Percentiles rank a stretch among this genome's conserved stretches.
These are phyloP conservation scores for Strigamia crassipes DNA, from an alignment of 2,888 invertebrate species.

Conservation along the genomic window DNA sequence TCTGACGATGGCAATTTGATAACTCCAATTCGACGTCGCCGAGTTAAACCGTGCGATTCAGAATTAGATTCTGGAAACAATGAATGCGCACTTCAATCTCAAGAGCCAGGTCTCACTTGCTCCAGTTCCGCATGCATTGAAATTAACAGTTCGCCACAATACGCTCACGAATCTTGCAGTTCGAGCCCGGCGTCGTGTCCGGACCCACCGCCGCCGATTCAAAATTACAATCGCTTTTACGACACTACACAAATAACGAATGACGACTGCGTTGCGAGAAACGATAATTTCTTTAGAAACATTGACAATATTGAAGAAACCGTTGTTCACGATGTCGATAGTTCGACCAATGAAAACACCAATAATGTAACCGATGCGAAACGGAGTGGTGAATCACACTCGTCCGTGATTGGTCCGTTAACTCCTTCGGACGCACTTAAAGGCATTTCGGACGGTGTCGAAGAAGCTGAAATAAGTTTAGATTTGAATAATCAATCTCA, in stretches of 20 bases:
- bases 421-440: slow-evolving; percentile 24
- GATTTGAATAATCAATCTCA: slow-evolving; percentile 39
- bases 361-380: background rate
- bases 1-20: slow-evolving; percentile 7
- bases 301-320: slow-evolving; percentile 43
- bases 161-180: slow-evolving; percentile 16
- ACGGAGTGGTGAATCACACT: background rate
- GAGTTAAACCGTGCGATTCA: background rate
- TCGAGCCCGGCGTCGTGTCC: slow-evolving; percentile 49
- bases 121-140: background rate
- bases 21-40: slow-evolving; percentile 3
- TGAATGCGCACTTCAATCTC: background rate
- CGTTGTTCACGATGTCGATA: slow-evolving; percentile 26
- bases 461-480: slow-evolving; percentile 45
- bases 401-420: background rate
- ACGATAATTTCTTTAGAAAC: background rate
- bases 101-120: background rate
- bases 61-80: background rate
- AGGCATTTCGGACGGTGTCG: slow-evolving; percentile 44
- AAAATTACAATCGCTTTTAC: background rate
- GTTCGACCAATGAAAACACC: background rate
- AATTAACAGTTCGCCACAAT: background rate
- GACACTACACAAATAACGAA: background rate
- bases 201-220: slow-evolving; percentile 48
- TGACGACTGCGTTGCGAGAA: background rate